Evolutionary conservation across 1,140 invertebrate species (phyloP).

Genomic region (Drosophila persimilis): DNA sequence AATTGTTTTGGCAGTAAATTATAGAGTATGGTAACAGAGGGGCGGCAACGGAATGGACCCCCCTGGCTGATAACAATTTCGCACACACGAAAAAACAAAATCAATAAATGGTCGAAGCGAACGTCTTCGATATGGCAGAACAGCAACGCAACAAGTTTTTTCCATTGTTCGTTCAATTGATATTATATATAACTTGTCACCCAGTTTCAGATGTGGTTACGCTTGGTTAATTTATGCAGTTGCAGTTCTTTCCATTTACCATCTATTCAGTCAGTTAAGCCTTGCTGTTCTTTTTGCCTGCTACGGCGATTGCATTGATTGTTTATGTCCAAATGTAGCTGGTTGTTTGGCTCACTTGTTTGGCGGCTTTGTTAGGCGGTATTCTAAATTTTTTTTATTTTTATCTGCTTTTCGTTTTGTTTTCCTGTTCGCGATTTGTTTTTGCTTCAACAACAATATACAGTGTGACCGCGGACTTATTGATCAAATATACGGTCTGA

Average conservation of each 20-base stretch:
- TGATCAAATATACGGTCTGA: too few species aligned
- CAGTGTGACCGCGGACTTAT: too few species aligned
- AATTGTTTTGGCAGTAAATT: conserved; percentile 32
- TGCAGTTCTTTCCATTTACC: conserved; percentile 9
- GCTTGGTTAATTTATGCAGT: conserved; percentile 27
- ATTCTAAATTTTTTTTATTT: too few species aligned
- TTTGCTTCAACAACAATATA: too few species aligned
- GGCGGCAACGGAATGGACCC: background rate
- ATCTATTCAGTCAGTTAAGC: background rate
- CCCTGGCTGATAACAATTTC: conserved; percentile 27
- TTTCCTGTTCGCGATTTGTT: too few species aligned
- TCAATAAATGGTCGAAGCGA: conserved; percentile 38
- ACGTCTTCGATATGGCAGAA: background rate
- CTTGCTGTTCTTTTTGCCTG: background rate
- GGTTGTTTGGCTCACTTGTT: background rate
- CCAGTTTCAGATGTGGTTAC: background rate
- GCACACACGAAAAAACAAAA: conserved; percentile 37
- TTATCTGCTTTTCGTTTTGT: too few species aligned
- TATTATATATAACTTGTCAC: background rate
- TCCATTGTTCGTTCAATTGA: conserved; percentile 6
- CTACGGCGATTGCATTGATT: background rate
- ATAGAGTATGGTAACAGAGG: background rate
- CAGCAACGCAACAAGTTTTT: conserved; percentile 47
- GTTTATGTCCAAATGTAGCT: background rate
- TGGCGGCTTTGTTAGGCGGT: background rate